Evolutionary conservation across 2,113 vertebrate species (phyloP).

Genomic region (Todiramphus saurophagus): DNA sequence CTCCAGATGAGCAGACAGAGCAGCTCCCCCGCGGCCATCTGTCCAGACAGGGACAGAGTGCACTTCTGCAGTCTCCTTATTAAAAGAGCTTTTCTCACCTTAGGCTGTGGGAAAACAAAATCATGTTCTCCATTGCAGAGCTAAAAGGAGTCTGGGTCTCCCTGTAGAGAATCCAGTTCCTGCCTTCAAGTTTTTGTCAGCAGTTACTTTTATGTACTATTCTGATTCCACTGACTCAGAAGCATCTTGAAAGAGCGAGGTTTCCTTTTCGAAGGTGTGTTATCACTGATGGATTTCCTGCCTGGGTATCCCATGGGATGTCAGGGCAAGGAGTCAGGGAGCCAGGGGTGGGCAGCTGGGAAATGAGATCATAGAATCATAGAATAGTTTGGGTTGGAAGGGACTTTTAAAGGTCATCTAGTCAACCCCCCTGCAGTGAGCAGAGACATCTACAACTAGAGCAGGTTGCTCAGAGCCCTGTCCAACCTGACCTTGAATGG

Average conservation of each 20-base stretch:
- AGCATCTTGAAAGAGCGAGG: neutral
- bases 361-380: neutral
- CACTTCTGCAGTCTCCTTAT: neutral
- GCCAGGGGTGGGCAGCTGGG: neutral
- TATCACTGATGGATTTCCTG: neutral
- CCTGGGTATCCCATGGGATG: neutral
- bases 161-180: neutral
- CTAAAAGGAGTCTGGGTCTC: neutral
- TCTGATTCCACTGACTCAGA: neutral
- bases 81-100: neutral
- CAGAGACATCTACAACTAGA: neutral
- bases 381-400: neutral
- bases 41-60: neutral
- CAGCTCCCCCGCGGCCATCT: neutral
- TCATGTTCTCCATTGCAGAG: neutral
- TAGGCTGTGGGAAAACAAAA: neutral
- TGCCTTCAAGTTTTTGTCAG: neutral
- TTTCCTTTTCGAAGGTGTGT: neutral
- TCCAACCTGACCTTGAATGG: neutral
- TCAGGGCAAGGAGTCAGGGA: neutral
- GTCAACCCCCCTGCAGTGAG: neutral
- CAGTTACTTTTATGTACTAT: neutral
- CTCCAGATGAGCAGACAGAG: neutral
- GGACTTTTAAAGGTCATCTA: neutral
- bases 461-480: neutral